phyloP scores from a whole-genome alignment of 1,140 invertebrate genomes.

The Campoletis sonorensis region DNA sequence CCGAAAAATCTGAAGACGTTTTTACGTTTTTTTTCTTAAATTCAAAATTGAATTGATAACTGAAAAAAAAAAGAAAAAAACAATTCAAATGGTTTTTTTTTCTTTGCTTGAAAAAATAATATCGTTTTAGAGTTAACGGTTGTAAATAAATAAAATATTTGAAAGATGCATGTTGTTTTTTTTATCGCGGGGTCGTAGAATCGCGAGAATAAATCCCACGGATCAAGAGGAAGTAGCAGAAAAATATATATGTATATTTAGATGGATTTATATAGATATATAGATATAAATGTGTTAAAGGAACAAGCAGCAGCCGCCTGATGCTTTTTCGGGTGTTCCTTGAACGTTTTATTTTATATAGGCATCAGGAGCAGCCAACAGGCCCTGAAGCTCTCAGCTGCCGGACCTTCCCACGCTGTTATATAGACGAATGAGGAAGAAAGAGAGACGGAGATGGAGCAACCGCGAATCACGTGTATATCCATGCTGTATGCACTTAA shows the following conservation, averaged over 20 bases:
- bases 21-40: no score
- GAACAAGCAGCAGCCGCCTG: slow-evolving; percentile 59
- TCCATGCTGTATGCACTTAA: slow-evolving; percentile 40
- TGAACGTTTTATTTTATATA: slow-evolving; percentile 4
- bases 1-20: no score
- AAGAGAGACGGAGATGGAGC: neutral
- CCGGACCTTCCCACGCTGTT: slow-evolving; percentile 75
- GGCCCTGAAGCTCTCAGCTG: slow-evolving; percentile 67
- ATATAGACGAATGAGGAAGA: slow-evolving; percentile 35
- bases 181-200: neutral
- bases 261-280: no score
- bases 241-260: slow-evolving; percentile 57
- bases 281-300: neutral
- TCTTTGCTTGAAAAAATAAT: no score
- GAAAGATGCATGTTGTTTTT: neutral
- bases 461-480: neutral
- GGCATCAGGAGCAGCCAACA: slow-evolving; percentile 33
- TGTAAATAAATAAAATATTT: no score
- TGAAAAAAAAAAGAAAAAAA: no score
- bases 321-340: slow-evolving; percentile 37
- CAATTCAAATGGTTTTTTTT: no score
- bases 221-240: slow-evolving; percentile 57
- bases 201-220: slow-evolving; percentile 54
- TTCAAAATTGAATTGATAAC: no score
- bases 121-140: no score